A percentile compares a stretch with the other conserved stretches of the same genome.
These are phyloP conservation scores for Hydroisotoma schaefferi DNA, from an alignment of 2,888 invertebrate species.

Conservation along the genomic window DNA sequence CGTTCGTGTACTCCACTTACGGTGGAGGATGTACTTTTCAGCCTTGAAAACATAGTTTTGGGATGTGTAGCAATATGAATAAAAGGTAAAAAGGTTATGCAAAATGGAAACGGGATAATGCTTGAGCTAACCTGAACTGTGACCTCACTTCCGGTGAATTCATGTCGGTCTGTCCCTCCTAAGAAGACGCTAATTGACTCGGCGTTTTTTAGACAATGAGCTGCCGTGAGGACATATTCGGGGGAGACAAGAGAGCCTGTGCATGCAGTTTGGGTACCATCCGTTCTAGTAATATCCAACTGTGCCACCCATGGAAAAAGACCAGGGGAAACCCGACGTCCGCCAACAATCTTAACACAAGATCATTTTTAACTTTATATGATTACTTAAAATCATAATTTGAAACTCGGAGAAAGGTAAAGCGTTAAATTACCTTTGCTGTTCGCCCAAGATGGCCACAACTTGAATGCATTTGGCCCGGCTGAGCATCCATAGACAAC, in stretches of 20 bases:
- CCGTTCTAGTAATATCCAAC: conserved; percentile 45
- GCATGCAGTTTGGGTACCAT: conserved; percentile 45
- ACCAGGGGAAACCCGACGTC: conserved; percentile 38
- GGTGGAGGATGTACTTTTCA: conserved; percentile 47
- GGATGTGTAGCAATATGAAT: not conserved
- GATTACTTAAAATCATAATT: not conserved
- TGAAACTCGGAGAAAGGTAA: not conserved
- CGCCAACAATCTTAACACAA: conserved; percentile 42
- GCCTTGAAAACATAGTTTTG: conserved; percentile 24
- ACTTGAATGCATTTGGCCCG: not conserved
- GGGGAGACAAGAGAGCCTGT: conserved; percentile 43
- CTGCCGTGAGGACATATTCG: conserved; percentile 43
- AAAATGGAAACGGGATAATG: not conserved
- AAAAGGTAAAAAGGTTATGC: not conserved
- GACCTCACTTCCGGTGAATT: conserved; percentile 42
- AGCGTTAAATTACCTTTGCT: conserved; percentile 30
- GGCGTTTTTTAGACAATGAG: conserved; percentile 42
- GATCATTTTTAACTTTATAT: not conserved
- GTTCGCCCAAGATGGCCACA: conserved; percentile 41
- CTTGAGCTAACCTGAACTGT: conserved; percentile 33
- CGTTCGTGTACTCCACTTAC: conserved; percentile 43
- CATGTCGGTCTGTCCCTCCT: conserved; percentile 45
- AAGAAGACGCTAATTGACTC: conserved; percentile 46
- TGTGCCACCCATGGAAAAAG: conserved; percentile 47
- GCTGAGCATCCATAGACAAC: not conserved